These are phyloP conservation scores for Chlamydotis undulata DNA, from an alignment of 2,113 vertebrate genomes.

Conservation along the genomic window DNA sequence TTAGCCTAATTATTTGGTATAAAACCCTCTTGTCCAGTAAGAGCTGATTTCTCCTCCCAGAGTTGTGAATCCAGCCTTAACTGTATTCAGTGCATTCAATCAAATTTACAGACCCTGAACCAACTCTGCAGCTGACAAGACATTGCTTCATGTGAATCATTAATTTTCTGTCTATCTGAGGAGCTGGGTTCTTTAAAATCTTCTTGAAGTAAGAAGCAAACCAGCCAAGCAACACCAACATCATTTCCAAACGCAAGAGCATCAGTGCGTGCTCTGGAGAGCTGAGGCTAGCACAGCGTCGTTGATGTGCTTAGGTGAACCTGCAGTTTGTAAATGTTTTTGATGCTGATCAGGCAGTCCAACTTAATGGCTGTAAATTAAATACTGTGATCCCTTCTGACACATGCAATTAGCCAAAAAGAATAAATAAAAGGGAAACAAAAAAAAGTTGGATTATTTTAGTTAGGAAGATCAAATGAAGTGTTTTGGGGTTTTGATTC, in stretches of 20 bases:
- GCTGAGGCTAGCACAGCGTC: background rate
- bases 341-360: background rate
- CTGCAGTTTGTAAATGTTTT: background rate
- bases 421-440: no score
- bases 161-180: conserved; percentile 24
- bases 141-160: background rate
- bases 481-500: background rate
- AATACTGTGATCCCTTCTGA: background rate
- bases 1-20: conserved; percentile 45
- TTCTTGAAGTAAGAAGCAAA: conserved; percentile 8
- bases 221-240: conserved; percentile 37
- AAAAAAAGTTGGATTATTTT: background rate
- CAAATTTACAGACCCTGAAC: conserved; percentile 11
- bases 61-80: conserved; percentile 52
- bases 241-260: conserved; percentile 1
- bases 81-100: background rate
- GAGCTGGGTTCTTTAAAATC: background rate
- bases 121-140: background rate
- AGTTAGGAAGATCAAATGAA: background rate
- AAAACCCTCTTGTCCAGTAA: conserved; percentile 58
- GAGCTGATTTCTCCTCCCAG: conserved; percentile 52
- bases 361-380: background rate
- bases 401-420: background rate
- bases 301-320: conserved; percentile 11
- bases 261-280: background rate